Evolutionary conservation across 2,888 invertebrate species (phyloP), one percentile per base, ranked within the genome.

Genomic region (Cheilosia urbana): DNA sequence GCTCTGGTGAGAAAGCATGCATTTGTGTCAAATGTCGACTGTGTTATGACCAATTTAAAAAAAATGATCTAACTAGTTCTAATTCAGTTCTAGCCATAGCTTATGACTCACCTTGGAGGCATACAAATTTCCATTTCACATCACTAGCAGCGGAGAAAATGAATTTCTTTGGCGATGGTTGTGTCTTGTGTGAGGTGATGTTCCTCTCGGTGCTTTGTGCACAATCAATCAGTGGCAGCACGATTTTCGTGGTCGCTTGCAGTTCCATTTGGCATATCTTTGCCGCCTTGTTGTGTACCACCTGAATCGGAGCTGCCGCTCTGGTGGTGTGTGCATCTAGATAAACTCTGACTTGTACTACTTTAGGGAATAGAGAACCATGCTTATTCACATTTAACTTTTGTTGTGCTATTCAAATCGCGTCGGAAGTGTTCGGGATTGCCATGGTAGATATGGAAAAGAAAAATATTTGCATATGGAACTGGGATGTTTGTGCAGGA

Each of bases 341-440:
- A 85, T 81, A 81, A 81, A 85, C 81, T 85, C 76, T 81, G 81
- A 81, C 81, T 81, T 73, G 85, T 77, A 77, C 85, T 55, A 85
- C 85, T 85, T 85, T 62, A 85, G 85, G 85, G 76, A 85, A 45
- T 45, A 7, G 62, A 17, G 58, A 66, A 73, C 47, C 49, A 34
- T 78, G 78, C 66, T 73, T 9, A 11, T 34, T 66, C 42, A 53
- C 63, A 81, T 60, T 77, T 11, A 55, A 82, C 60, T 78, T 72
- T 68, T 68, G 68, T 73, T 63, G 66, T 78, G 63, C 66, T 81
- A 85, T 81, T 81, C 76, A 81, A 81, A 81, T 85, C 85, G 85
- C 85, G 72, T 85, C 55, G 30, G 47, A 40, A 40, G 60, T 68
- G 72, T 71, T 85, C 85, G 85, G 81, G 85, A 85, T 72, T 65